Evolutionary conservation across 2,888 invertebrate genomes (phyloP).

Genomic region (Rhagium mordax): DNA sequence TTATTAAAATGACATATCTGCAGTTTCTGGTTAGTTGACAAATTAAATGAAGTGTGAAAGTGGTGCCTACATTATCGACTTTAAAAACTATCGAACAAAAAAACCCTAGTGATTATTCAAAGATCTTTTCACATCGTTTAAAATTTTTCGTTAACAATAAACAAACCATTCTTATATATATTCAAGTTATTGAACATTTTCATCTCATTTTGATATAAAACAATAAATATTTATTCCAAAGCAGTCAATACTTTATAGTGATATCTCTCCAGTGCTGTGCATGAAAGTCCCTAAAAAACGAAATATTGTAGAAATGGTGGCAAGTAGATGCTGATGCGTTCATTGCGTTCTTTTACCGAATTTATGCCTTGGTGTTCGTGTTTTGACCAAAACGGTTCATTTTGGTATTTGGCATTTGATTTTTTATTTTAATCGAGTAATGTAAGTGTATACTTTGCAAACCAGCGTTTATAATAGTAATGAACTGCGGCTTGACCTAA

Average conservation of each 20-base stretch:
- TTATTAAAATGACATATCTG: slow-evolving; percentile 45
- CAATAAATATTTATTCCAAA: not conserved
- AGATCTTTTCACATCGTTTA: not conserved
- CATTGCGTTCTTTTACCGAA: not conserved
- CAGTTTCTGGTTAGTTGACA: slow-evolving; percentile 27
- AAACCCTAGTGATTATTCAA: slow-evolving; percentile 3
- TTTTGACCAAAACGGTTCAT: not conserved
- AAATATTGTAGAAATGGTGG: slow-evolving; percentile 8
- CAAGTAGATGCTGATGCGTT: no score
- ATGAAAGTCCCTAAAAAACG: slow-evolving; percentile 9
- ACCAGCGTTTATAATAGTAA: not conserved
- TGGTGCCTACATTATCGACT: slow-evolving; percentile 35
- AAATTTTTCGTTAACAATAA: not conserved
- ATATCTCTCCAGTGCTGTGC: not conserved
- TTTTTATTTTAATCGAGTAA: not conserved
- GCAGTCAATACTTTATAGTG: not conserved
- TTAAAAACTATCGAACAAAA: not conserved
- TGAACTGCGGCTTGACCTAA: slow-evolving; percentile 31
- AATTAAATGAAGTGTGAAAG: slow-evolving; percentile 23
- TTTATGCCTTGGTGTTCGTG: not conserved
- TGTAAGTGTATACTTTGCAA: slow-evolving; percentile 15
- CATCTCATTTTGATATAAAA: not conserved
- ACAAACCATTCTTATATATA: not conserved
- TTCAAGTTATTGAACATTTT: not conserved
- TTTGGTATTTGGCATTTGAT: not conserved